Conservation (phyloP, 1,140 invertebrate genomes). For the Mycetomoellerius zeteki region DNA sequence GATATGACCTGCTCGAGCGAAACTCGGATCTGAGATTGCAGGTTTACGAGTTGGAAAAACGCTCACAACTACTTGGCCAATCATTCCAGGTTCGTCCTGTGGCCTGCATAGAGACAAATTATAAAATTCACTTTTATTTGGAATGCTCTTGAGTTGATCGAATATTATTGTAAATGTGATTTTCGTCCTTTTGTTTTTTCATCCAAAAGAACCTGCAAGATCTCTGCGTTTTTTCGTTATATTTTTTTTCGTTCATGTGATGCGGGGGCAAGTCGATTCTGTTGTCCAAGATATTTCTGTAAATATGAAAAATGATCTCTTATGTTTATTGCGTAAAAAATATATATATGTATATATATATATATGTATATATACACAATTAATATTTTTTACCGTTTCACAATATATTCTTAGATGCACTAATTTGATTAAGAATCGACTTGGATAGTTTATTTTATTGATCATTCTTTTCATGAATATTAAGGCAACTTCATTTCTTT, state of each 20-base stretch:
- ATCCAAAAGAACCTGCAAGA: slow-evolving; percentile 79
- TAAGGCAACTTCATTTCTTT: not conserved
- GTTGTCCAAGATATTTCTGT: not conserved
- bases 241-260: slow-evolving; percentile 57
- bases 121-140: slow-evolving; percentile 78
- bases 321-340: not conserved
- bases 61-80: slow-evolving; percentile 86
- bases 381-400: not conserved
- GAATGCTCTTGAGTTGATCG: slow-evolving; percentile 77
- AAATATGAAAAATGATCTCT: slow-evolving; percentile 25
- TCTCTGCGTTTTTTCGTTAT: slow-evolving; percentile 76
- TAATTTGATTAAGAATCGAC: slow-evolving; percentile 25
- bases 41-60: slow-evolving; percentile 87
- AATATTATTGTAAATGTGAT: slow-evolving; percentile 60
- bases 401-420: not conserved
- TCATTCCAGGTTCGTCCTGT: slow-evolving; percentile 87
- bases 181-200: slow-evolving; percentile 75
- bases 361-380: not conserved
- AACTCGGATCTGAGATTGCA: slow-evolving; percentile 87
- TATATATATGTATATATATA: not conserved
- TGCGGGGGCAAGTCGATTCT: slow-evolving; percentile 50
- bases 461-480: not conserved
- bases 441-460: not conserved
- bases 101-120: slow-evolving; percentile 82
- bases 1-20: slow-evolving; percentile 87